Percentiles rank a stretch among this genome's conserved stretches.
Evolutionary conservation across 2,888 invertebrate species (phyloP).

Genomic region (Apamea crenata): DNA sequence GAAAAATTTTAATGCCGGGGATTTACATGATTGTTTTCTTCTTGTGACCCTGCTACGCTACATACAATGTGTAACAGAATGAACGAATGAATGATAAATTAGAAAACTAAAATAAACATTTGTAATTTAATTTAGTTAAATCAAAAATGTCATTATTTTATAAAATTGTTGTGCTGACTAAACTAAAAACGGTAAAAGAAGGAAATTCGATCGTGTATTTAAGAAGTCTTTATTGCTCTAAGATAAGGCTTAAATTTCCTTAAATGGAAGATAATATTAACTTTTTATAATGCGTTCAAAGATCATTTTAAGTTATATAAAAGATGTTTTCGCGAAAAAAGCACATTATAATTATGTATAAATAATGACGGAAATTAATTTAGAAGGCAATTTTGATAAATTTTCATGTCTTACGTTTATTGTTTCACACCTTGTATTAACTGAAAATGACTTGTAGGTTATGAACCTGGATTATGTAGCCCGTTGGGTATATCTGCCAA

Average conservation of each 20-base stretch:
- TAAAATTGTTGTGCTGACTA: not conserved
- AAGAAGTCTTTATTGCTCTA: not conserved
- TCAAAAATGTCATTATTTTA: not conserved
- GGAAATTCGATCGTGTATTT: not conserved
- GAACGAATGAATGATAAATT: not conserved
- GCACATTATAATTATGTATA: not conserved
- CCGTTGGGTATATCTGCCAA: not conserved
- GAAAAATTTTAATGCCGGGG: not conserved
- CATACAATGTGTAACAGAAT: not conserved
- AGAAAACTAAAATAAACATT: not conserved
- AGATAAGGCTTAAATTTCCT: not conserved
- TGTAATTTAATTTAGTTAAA: not conserved
- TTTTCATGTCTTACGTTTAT: not conserved
- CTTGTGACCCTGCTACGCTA: too few relatives aligned
- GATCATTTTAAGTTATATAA: not conserved
- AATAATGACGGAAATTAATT: not conserved
- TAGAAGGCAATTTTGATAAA: not conserved
- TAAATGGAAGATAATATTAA: not conserved
- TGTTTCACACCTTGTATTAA: not conserved
- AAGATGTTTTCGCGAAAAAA: not conserved
- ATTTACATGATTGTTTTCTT: not conserved
- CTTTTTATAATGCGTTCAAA: not conserved
- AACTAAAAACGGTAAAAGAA: not conserved
- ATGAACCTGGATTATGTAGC: not conserved
- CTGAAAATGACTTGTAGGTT: not conserved